Conservation (phyloP, 1,140 invertebrate species). For the Macrotrachela quadricornifera region DNA sequence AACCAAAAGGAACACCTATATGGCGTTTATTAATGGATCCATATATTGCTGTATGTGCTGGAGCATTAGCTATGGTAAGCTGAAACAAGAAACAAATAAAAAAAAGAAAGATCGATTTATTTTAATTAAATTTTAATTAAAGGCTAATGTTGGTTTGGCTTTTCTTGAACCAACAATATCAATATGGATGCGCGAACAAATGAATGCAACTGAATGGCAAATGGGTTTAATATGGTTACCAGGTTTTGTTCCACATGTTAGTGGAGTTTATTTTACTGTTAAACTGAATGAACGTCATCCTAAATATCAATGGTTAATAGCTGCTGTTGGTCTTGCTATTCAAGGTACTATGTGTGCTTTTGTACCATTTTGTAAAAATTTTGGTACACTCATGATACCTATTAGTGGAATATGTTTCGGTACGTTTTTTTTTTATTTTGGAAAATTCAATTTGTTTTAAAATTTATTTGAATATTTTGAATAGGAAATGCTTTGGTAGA, state of each 20-base stretch:
- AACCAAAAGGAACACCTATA: conserved; percentile 47
- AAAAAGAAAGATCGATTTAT: too few species aligned
- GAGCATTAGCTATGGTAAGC: conserved; percentile 92
- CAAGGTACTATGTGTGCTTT: conserved; percentile 88
- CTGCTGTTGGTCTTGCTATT: conserved; percentile 65
- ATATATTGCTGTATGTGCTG: conserved; percentile 84
- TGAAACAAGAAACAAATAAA: too few species aligned
- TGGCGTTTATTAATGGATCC: conserved; percentile 87
- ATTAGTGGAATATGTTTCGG: conserved; percentile 95
- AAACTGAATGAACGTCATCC: conserved; percentile 79
- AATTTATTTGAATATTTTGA: too few species aligned
- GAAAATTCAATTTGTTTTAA: too few species aligned
- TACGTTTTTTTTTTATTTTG: conserved; percentile 32
- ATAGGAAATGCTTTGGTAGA: conserved; percentile 58
- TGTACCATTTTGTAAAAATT: conserved; percentile 73
- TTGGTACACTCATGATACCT: conserved; percentile 80
- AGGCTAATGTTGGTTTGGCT: conserved; percentile 81
- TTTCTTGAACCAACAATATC: conserved; percentile 97
- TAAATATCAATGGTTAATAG: conserved; percentile 86
- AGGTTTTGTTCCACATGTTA: conserved; percentile 90
- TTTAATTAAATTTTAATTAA: too few species aligned
- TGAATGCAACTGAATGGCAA: conserved; percentile 82
- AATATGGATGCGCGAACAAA: conserved; percentile 88
- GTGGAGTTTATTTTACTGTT: conserved; percentile 84
- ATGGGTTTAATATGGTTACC: conserved; percentile 98